A percentile compares a stretch with the other conserved stretches of the same genome.
phyloP scores from a whole-genome alignment of 1,140 invertebrate species.

The Drosophila funebris region DNA sequence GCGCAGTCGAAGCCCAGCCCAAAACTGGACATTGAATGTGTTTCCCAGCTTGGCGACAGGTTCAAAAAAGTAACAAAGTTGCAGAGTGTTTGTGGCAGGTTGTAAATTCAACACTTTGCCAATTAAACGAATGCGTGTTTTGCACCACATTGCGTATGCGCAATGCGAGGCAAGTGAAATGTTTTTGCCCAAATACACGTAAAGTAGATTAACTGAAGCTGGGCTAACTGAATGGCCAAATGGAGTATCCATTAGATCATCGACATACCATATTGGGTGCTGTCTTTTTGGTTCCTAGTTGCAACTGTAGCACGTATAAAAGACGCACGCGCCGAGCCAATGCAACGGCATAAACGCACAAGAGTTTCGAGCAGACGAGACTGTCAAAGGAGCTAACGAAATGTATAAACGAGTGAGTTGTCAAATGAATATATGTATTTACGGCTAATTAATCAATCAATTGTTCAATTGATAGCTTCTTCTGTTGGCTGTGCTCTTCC shows the following conservation, averaged over 20 bases:
- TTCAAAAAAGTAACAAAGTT: background rate
- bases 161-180: slow-evolving; percentile 26
- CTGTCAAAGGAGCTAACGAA: slow-evolving; percentile 3
- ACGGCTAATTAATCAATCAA: background rate
- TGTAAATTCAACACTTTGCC: slow-evolving; percentile 35
- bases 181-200: slow-evolving; percentile 46
- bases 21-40: slow-evolving; percentile 19
- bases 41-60: background rate
- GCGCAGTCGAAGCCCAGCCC: background rate
- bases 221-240: slow-evolving; percentile 26
- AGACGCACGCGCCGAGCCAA: slow-evolving; percentile 15
- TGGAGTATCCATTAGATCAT: slow-evolving; percentile 60
- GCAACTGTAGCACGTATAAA: slow-evolving; percentile 52
- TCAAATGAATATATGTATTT: background rate
- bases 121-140: slow-evolving; percentile 18
- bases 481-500: slow-evolving; percentile 46
- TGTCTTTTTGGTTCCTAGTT: slow-evolving; percentile 6
- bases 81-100: slow-evolving; percentile 26
- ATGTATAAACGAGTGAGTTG: slow-evolving; percentile 65
- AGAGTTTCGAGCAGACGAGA: slow-evolving; percentile 12
- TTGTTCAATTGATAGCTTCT: slow-evolving; percentile 35
- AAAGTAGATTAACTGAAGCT: slow-evolving; percentile 37
- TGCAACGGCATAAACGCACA: slow-evolving; percentile 37
- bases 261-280: slow-evolving; percentile 41
- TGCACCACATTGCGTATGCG: slow-evolving; percentile 26